Evolutionary conservation across 2,113 vertebrate genomes (phyloP), one percentile per base, ranked within the genome.

Genomic region (Orycteropus afer): DNA sequence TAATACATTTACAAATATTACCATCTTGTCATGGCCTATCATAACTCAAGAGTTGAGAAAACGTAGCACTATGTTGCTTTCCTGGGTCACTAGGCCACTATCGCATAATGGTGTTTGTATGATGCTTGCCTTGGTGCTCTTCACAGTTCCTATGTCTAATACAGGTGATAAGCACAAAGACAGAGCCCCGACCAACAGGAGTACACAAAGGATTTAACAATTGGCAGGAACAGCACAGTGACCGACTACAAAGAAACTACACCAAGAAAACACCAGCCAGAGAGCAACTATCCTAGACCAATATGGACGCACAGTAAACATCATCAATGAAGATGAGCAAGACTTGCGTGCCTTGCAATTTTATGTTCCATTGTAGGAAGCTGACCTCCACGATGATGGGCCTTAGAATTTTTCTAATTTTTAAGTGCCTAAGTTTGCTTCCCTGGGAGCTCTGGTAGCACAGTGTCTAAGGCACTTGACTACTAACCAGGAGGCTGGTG

Each of bases 371-470:
- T 20, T 34, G 42, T n/a, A 82, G 29, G 87, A 89, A 67, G 49
- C 32, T 65, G 77, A 71, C 32, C 40, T 89, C 87, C 59, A 45
- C 53, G n/a, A 71, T 53, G 2, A 63, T 93, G 12, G 34, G 12
- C 14, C 29, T 93, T 49, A 49, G 22, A 87, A 79, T 71, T 71
- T 86, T 59, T 71, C 81, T 87, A 45, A 81, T 63, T 88, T 93
- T 42, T 69, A 11, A 29, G 49, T 40, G 23, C 23, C 65, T 23
- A 2, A 8, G 51, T n/a, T n/a, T n/a, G n/a, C n/a, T n/a, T n/a
- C n/a, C n/a, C n/a, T n/a, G n/a, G n/a, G n/a, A n/a, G n/a, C n/a
- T n/a, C n/a, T n/a, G n/a, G n/a, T n/a, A n/a, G n/a, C n/a, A n/a
- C n/a, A n/a, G n/a, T n/a, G n/a, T n/a, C n/a, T n/a, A n/a, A n/a